phyloP scores from a whole-genome alignment of 1,140 invertebrate species.

The Cardiocondyla obscurior region DNA sequence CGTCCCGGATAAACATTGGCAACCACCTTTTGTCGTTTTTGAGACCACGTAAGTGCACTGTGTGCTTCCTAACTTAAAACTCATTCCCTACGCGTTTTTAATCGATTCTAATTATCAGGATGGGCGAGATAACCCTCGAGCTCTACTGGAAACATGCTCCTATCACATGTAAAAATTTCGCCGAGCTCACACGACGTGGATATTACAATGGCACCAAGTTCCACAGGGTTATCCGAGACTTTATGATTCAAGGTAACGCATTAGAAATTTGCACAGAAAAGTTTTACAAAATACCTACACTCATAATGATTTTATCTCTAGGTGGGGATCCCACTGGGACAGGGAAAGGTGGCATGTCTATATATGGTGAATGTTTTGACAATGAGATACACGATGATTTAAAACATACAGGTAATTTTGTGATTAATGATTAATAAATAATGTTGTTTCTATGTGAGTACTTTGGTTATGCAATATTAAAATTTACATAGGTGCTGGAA shows the following conservation, averaged over 20 bases:
- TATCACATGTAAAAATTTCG: constrained; percentile 97
- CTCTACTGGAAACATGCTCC: constrained; percentile 99
- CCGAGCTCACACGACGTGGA: constrained; percentile 94
- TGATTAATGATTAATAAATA: not conserved
- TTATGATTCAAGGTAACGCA: constrained; percentile 95
- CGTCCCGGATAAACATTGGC: constrained; percentile 94
- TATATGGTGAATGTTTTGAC: constrained; percentile 97
- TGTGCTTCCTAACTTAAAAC: constrained; percentile 28
- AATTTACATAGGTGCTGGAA: constrained; percentile 88
- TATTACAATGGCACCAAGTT: constrained; percentile 99
- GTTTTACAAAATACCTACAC: not conserved
- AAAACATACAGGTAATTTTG: constrained; percentile 85
- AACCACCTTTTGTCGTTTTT: constrained; percentile 91
- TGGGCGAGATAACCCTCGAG: constrained; percentile 96
- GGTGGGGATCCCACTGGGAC: constrained; percentile 97
- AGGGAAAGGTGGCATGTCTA: constrained; percentile 97
- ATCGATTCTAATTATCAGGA: constrained; percentile 85
- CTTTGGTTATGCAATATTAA: constrained; percentile 15
- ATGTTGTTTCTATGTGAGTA: not conserved
- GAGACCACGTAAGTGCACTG: constrained; percentile 89
- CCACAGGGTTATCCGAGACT: constrained; percentile 97
- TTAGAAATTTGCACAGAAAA: not conserved
- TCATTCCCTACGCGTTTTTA: not conserved
- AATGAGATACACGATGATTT: constrained; percentile 98
- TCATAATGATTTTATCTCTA: constrained; percentile 58